A percentile compares a stretch with the other conserved stretches of the same genome.
Conservation (phyloP, 2,113 vertebrate genomes). For the Acrocephalus arundinaceus region DNA sequence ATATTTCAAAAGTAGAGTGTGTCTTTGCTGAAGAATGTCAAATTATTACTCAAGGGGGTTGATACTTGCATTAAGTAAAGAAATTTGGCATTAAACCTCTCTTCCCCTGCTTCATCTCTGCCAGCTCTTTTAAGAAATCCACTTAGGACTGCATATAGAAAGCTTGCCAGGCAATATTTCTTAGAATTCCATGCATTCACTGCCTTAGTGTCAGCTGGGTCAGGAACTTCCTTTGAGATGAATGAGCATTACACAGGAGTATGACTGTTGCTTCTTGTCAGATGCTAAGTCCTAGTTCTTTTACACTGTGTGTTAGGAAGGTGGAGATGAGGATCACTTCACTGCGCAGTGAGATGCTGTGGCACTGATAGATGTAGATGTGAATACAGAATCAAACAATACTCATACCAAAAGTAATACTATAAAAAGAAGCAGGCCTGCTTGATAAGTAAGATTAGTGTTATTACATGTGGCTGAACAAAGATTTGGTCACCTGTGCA, state of each 20-base stretch:
- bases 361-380: background rate
- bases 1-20: conserved; percentile 30
- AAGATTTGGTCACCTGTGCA: background rate
- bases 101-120: background rate
- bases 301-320: background rate
- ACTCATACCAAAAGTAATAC: background rate
- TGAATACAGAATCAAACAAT: background rate
- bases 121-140: background rate
- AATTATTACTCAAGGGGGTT: background rate
- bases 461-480: background rate
- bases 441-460: background rate
- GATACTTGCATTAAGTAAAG: conserved; percentile 12
- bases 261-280: background rate
- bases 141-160: background rate
- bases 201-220: background rate
- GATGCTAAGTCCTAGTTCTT: background rate
- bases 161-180: background rate
- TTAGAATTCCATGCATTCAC: background rate
- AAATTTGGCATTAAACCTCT: background rate
- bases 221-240: background rate
- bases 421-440: background rate
- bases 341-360: background rate
- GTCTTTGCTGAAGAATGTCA: conserved; percentile 3
- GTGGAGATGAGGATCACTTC: background rate
- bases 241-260: background rate